A percentile compares a stretch with the other conserved stretches of the same genome.
Conservation (phyloP, 2,888 invertebrate species). For the Eudemis profundana region DNA sequence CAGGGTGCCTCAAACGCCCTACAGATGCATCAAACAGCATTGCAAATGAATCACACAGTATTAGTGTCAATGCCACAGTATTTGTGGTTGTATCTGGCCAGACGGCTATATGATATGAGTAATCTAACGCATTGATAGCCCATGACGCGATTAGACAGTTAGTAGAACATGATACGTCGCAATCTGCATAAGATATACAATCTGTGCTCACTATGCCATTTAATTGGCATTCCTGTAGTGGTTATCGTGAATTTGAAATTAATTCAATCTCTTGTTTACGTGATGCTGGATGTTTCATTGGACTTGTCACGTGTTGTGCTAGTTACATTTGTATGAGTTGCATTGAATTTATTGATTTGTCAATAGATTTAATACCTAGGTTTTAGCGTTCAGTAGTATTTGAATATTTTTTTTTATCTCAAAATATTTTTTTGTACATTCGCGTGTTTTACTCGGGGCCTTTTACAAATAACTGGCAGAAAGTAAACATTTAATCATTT, state of each 20-base stretch:
- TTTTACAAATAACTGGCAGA: too few species aligned
- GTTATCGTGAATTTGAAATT: slow-evolving; percentile 43
- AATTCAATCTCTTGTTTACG: slow-evolving; percentile 45
- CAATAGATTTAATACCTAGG: neutral
- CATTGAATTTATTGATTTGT: slow-evolving; percentile 22
- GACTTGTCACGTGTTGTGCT: slow-evolving; percentile 34
- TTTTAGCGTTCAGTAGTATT: neutral
- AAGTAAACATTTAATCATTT: too few species aligned
- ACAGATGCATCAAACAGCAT: slow-evolving; percentile 7
- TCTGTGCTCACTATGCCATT: slow-evolving; percentile 38
- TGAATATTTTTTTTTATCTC: too few species aligned
- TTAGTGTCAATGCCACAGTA: slow-evolving; percentile 78
- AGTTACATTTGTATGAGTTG: slow-evolving; percentile 22
- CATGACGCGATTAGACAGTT: slow-evolving; percentile 51
- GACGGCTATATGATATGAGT: slow-evolving; percentile 70
- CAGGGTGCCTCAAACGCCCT: slow-evolving; percentile 7
- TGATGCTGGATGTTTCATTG: slow-evolving; percentile 27
- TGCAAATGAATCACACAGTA: slow-evolving; percentile 52
- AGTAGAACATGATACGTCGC: slow-evolving; percentile 37
- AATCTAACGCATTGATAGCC: slow-evolving; percentile 49
- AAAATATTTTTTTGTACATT: too few species aligned
- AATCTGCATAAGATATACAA: slow-evolving; percentile 43
- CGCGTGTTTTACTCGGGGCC: too few species aligned
- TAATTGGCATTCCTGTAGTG: slow-evolving; percentile 38
- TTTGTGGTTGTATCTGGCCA: slow-evolving; percentile 72